These are phyloP conservation scores for Tachysurus vachellii DNA, from an alignment of 2,113 vertebrate species.

Conservation along the genomic window DNA sequence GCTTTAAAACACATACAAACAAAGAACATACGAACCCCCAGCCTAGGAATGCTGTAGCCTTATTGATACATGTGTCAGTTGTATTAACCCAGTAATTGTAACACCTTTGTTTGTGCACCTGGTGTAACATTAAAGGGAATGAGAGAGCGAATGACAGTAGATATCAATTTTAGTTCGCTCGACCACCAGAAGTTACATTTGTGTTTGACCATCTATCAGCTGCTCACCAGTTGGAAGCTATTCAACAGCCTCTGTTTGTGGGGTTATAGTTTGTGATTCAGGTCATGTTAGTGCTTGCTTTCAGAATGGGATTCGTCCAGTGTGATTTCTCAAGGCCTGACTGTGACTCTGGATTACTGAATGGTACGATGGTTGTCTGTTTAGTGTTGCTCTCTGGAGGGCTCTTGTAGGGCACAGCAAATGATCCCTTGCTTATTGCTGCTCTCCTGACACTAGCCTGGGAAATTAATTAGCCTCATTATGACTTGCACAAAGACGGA, in stretches of 20 bases:
- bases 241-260: background rate
- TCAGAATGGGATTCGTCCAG: slow-evolving; percentile 16
- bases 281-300: slow-evolving; percentile 15
- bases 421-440: slow-evolving; percentile 58
- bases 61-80: background rate
- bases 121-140: background rate
- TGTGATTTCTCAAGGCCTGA: slow-evolving; percentile 35
- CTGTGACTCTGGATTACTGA: slow-evolving; percentile 37
- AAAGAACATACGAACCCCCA: too few relatives aligned
- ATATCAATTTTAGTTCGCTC: background rate
- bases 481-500: slow-evolving; percentile 49
- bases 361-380: slow-evolving; percentile 41
- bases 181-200: background rate
- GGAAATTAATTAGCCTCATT: slow-evolving; percentile 61
- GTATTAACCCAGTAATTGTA: background rate
- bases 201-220: background rate
- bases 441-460: slow-evolving; percentile 55
- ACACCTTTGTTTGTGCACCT: too few relatives aligned
- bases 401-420: slow-evolving; percentile 56
- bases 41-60: background rate
- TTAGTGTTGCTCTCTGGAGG: slow-evolving; percentile 56
- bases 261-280: slow-evolving; percentile 18
- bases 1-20: background rate
- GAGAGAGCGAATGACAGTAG: background rate
- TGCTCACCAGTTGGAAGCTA: background rate